Conservation (phyloP, 2,113 vertebrate genomes). For the Lamprotornis superbus region DNA sequence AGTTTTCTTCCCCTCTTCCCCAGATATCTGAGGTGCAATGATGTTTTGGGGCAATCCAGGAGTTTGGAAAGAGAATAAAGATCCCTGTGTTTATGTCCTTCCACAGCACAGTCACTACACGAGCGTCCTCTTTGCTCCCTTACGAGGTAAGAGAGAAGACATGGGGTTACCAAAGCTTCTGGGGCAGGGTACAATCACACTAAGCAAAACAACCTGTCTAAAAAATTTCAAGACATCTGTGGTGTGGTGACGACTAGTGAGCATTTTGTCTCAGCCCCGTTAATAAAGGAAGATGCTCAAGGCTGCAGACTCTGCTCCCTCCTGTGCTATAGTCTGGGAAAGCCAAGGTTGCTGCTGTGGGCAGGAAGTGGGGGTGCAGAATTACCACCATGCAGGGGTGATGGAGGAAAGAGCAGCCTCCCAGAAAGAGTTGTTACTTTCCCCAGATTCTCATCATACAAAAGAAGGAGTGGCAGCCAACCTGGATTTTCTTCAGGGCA, state of each 20-base stretch:
- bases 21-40: background rate
- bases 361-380: background rate
- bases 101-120: accelerated
- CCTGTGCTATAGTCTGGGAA: background rate
- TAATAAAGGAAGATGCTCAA: background rate
- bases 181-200: background rate
- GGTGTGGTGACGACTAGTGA: background rate
- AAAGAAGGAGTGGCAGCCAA: background rate
- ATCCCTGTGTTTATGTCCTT: background rate
- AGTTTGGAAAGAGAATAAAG: background rate
- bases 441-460: background rate
- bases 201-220: background rate
- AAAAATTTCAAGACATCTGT: background rate
- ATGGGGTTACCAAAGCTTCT: background rate
- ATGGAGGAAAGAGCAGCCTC: background rate
- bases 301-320: background rate
- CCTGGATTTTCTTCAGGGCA: constrained; percentile 15
- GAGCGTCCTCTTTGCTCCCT: background rate
- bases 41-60: background rate
- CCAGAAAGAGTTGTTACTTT: background rate
- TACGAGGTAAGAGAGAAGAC: background rate
- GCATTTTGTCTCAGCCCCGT: background rate
- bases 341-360: background rate
- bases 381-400: background rate
- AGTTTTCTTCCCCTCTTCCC: background rate